Evolutionary conservation across 2,888 invertebrate genomes (phyloP).

Genomic region (Andrena camellia): DNA sequence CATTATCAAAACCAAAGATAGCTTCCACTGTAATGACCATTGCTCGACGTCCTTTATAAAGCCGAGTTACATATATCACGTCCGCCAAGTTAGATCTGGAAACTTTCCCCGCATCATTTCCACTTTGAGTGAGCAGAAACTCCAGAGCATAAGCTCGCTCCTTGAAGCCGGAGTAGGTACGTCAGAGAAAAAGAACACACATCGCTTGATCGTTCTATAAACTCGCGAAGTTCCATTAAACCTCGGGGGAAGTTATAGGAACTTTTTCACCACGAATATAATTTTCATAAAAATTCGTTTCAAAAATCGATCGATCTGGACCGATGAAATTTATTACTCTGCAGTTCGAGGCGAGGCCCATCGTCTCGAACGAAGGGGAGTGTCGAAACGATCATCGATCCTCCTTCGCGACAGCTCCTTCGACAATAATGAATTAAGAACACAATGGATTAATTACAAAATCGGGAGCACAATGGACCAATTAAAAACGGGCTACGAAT

Average conservation of each 20-base stretch:
- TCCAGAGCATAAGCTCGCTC: conserved; percentile 14
- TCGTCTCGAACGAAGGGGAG: conserved; percentile 27
- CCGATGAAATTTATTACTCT: conserved; percentile 27
- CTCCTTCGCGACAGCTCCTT: conserved; percentile 7
- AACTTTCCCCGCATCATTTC: conserved; percentile 20
- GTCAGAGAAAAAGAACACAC: conserved; percentile 19
- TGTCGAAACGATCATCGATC: conserved; percentile 59
- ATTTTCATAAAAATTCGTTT: conserved; percentile 28
- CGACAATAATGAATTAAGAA: conserved; percentile 24
- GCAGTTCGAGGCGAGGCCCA: not conserved
- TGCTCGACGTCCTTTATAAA: not conserved
- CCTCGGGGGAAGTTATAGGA: not conserved
- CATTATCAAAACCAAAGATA: not conserved
- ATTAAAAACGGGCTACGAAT: conserved; percentile 40
- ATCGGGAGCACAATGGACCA: conserved; percentile 38
- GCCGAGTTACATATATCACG: conserved; percentile 1
- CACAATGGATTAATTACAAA: conserved; percentile 49
- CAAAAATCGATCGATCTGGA: conserved; percentile 17
- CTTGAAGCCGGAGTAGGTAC: conserved; percentile 7
- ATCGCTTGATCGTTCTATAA: conserved; percentile 21
- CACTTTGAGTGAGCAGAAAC: conserved; percentile 22
- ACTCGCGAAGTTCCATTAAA: conserved; percentile 21
- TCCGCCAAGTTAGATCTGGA: conserved; percentile 14
- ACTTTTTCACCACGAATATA: not conserved
- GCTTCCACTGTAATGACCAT: not conserved